Evolutionary conservation across 1,140 invertebrate species (phyloP).

Genomic region (Drosophila obscura): DNA sequence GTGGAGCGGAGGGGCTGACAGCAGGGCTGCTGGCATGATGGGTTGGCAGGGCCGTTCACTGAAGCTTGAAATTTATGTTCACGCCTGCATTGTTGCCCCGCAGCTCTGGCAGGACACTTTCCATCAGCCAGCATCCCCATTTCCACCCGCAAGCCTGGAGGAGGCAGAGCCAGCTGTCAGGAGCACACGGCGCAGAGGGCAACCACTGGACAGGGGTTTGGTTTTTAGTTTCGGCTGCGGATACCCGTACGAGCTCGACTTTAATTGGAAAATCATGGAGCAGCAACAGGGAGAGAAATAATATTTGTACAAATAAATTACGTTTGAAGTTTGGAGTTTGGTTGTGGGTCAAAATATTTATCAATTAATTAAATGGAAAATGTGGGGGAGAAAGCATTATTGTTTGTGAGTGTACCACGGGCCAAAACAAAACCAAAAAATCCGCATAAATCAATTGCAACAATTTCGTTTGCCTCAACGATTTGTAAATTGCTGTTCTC

Average conservation of each 20-base stretch:
- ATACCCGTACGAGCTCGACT: constrained; percentile 21
- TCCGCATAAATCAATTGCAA: constrained; percentile 43
- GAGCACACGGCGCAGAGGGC: constrained; percentile 33
- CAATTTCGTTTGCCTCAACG: constrained; percentile 6
- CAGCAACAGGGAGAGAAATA: constrained; percentile 20
- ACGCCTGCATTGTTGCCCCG: constrained; percentile 70
- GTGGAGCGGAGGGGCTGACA: constrained; percentile 4
- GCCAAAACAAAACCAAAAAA: constrained; percentile 37
- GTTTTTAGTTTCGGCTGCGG: constrained; percentile 38
- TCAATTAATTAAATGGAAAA: constrained; percentile 60
- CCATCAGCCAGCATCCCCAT: constrained; percentile 7
- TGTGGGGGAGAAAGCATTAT: background rate
- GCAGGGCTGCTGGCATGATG: constrained; percentile 5
- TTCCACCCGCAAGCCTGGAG: background rate
- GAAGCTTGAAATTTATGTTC: constrained; percentile 80
- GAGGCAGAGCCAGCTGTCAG: constrained; percentile 58
- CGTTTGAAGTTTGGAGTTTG: constrained; percentile 44
- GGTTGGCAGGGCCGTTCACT: constrained; percentile 36
- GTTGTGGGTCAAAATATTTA: constrained; percentile 70
- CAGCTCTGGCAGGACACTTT: constrained; percentile 34
- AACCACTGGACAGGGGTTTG: constrained; percentile 40
- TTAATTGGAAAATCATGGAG: constrained; percentile 53
- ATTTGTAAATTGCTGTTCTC: background rate
- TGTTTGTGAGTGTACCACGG: background rate
- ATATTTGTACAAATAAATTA: constrained; percentile 59